Evolutionary conservation across 2,888 invertebrate species (phyloP), one percentile per base, ranked within the genome.

Genomic region (Euplagia quadripunctaria): DNA sequence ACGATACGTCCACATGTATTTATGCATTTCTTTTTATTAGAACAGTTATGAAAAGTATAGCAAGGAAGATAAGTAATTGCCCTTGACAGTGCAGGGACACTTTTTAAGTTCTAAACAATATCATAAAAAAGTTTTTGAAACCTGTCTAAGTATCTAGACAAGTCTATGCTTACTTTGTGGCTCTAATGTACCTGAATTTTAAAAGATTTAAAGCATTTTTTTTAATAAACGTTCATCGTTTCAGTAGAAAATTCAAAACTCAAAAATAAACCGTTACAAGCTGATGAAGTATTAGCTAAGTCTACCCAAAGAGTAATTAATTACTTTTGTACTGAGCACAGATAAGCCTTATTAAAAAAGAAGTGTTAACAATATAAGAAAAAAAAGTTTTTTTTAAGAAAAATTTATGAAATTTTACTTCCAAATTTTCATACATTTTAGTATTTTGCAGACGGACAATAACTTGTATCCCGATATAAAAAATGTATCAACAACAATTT

Each of bases 241-340:
- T 16, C n/a, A 14, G 2, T 61, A 17, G 16, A 14, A 43, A 58
- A 68, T 7, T 58, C 4, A 20, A 68, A 58, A 4, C 14, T 43
- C 43, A 43, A 20, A 68, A 43, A 58, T 14, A 14, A 65, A 66
- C 5, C 9, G 8, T 51, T 17, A 16, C 31, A 66, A 51, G 49
- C 4, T 66, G 41, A 46, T 65, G 16, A 43, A 52, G n/a, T 41
- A n/a, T 9, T n/a, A 52, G 16, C 14, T 65, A 70, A 70, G 20
- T 51, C 31, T 51, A 64, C 55, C 0, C 49, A 58, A 49, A 49
- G 41, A 55, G 41, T 61, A 64, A 68, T 16, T 72, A 52, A 72
- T 64, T 55, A 52, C 52, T 43, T 58, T 51, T 70, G 49, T 64
- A 61, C 64, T 51, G 43, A 72, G 52, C 52, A 72, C 51, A 72